These are phyloP conservation scores for Hetaerina titia DNA, from an alignment of 2,888 invertebrate genomes.

Conservation along the genomic window DNA sequence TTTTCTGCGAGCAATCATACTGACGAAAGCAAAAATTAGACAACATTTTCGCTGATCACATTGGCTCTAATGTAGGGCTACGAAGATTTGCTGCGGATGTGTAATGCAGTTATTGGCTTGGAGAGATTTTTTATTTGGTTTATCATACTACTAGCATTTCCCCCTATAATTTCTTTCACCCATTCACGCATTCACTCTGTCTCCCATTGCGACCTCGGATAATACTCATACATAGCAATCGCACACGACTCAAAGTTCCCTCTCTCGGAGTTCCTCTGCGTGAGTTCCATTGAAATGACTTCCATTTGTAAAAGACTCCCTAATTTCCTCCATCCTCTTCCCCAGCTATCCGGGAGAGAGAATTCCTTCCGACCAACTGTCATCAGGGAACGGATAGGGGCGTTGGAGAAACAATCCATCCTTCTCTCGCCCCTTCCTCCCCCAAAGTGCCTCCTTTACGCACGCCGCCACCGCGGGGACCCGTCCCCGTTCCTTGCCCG, in stretches of 20 bases:
- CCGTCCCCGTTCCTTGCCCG: neutral
- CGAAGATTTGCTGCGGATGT: too few relatives aligned
- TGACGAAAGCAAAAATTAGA: too few relatives aligned
- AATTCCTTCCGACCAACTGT: neutral
- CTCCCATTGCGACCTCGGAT: neutral
- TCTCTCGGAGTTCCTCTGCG: neutral
- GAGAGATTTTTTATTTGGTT: too few relatives aligned
- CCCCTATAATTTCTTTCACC: neutral
- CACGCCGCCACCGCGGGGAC: neutral
- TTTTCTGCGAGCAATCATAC: too few relatives aligned
- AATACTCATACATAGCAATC: neutral
- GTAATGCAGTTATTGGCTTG: too few relatives aligned
- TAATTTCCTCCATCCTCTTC: neutral
- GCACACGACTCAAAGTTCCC: neutral
- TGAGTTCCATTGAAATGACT: constrained; percentile 39
- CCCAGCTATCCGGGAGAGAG: neutral
- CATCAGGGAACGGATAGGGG: neutral
- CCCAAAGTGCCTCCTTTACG: constrained; percentile 19
- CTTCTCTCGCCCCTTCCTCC: neutral
- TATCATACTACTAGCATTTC: neutral
- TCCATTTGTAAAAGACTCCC: neutral
- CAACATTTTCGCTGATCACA: too few relatives aligned
- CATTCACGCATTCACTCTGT: neutral
- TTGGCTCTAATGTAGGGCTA: too few relatives aligned
- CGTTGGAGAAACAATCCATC: neutral